phyloP scores from a whole-genome alignment of 2,797 vertebrate species.

The Ctenopoma kingsleyae region DNA sequence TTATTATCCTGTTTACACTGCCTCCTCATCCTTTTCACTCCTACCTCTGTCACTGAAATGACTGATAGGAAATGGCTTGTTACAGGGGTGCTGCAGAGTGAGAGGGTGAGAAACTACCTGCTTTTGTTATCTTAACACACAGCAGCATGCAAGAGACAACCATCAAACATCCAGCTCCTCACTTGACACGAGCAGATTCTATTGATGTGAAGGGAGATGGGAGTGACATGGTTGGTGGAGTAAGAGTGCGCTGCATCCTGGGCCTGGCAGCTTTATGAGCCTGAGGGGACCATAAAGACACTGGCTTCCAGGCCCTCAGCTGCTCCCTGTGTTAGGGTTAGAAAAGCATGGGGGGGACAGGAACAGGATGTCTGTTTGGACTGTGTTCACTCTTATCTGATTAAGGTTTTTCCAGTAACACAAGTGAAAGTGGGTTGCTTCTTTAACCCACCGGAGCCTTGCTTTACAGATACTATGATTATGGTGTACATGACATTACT shows the following conservation, averaged over 20 bases:
- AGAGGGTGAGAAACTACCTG: conserved; percentile 60
- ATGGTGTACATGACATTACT: neutral
- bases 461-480: neutral
- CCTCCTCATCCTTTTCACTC: conserved; percentile 53
- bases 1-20: conserved; percentile 62
- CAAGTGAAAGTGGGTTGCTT: conserved; percentile 7
- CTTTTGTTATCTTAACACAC: conserved; percentile 75
- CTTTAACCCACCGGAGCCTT: neutral
- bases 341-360: conserved; percentile 64
- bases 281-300: conserved; percentile 67
- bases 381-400: conserved; percentile 71
- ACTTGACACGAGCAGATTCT: conserved; percentile 58
- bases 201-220: conserved; percentile 60
- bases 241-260: conserved; percentile 63
- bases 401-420: conserved; percentile 40
- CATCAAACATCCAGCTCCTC: conserved; percentile 68
- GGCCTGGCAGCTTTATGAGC: conserved; percentile 75
- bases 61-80: conserved; percentile 68
- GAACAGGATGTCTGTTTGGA: conserved; percentile 74
- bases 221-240: conserved; percentile 60
- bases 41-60: conserved; percentile 57
- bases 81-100: conserved; percentile 46
- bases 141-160: conserved; percentile 53
- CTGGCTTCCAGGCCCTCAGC: conserved; percentile 49
- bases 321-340: conserved; percentile 66